Percentiles rank a stretch among this genome's conserved stretches.
phyloP scores from a whole-genome alignment of 2,888 invertebrate species.

The Netelia fuscicornis region DNA sequence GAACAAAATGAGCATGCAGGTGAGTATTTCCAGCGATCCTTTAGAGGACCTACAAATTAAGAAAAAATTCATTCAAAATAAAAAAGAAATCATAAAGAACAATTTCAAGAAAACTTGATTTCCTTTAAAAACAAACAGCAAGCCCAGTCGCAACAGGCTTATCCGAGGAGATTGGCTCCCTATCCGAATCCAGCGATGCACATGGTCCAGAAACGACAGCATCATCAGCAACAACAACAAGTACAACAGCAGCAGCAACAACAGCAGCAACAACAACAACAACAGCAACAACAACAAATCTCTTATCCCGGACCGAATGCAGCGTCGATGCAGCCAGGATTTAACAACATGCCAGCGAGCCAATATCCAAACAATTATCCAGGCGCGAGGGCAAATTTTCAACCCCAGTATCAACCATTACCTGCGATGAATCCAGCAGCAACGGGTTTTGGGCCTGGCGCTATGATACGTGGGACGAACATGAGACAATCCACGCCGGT shows the following conservation, averaged over 20 bases:
- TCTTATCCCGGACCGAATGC: conserved; percentile 82
- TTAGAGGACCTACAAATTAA: no score
- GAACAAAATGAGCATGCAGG: conserved; percentile 91
- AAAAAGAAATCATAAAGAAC: no score
- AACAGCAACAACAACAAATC: conserved; percentile 79
- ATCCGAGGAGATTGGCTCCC: conserved; percentile 93
- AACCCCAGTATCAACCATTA: conserved; percentile 88
- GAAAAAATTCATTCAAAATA: neutral
- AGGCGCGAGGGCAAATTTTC: conserved; percentile 85
- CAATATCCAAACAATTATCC: conserved; percentile 77
- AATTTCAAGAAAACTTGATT: neutral
- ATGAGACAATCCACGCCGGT: conserved; percentile 90
- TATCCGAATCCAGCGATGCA: conserved; percentile 95
- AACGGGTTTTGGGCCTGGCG: conserved; percentile 74
- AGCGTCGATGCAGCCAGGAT: conserved; percentile 85
- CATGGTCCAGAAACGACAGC: conserved; percentile 91
- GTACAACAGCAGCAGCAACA: conserved; percentile 74
- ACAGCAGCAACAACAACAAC: conserved; percentile 64
- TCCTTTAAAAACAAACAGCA: conserved; percentile 19
- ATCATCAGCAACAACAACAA: conserved; percentile 77
- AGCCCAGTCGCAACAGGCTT: conserved; percentile 84
- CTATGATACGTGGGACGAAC: conserved; percentile 86
- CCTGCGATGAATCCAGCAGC: conserved; percentile 80
- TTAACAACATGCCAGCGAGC: conserved; percentile 80
- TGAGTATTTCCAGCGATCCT: conserved; percentile 51